Conservation (phyloP, 1,140 invertebrate genomes). For the Drosophila guanche region DNA sequence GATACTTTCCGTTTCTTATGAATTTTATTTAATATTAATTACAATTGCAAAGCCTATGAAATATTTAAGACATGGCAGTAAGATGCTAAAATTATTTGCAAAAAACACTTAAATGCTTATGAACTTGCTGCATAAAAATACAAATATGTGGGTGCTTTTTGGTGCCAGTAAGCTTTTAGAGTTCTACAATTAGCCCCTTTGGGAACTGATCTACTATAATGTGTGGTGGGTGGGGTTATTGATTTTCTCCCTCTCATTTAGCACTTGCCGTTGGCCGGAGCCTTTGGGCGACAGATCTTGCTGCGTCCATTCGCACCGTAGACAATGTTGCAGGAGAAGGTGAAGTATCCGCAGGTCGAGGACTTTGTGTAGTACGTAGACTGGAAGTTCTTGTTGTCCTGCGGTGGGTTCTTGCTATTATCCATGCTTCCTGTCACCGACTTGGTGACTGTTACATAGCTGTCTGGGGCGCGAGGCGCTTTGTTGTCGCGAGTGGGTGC, state of each 20-base stretch:
- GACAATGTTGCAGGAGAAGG: constrained; percentile 91
- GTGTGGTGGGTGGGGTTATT: constrained; percentile 11
- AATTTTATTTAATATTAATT: constrained; percentile 77
- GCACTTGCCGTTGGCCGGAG: constrained; percentile 81
- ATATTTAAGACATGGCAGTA: constrained; percentile 52
- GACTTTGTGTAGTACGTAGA: constrained; percentile 93
- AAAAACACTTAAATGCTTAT: constrained; percentile 63
- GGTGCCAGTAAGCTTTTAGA: constrained; percentile 24
- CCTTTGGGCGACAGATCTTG: constrained; percentile 91
- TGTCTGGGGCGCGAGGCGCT: constrained; percentile 79
- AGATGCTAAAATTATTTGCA: constrained; percentile 58
- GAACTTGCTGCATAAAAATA: constrained; percentile 56
- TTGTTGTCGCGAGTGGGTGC: constrained; percentile 68
- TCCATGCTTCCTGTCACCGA: constrained; percentile 89
- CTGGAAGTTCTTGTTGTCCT: constrained; percentile 87
- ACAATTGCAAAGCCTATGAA: constrained; percentile 56
- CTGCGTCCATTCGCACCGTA: constrained; percentile 90
- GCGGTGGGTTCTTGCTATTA: constrained; percentile 84
- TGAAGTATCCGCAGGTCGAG: constrained; percentile 93
- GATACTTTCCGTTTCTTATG: constrained; percentile 23
- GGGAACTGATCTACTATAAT: constrained; percentile 42
- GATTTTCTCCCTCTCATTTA: constrained; percentile 24
- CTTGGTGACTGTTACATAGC: constrained; percentile 90
- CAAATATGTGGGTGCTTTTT: constrained; percentile 55
- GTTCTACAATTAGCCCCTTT: constrained; percentile 56